Conservation (phyloP, 2,797 vertebrate species). For the Cheirogaleus major region DNA sequence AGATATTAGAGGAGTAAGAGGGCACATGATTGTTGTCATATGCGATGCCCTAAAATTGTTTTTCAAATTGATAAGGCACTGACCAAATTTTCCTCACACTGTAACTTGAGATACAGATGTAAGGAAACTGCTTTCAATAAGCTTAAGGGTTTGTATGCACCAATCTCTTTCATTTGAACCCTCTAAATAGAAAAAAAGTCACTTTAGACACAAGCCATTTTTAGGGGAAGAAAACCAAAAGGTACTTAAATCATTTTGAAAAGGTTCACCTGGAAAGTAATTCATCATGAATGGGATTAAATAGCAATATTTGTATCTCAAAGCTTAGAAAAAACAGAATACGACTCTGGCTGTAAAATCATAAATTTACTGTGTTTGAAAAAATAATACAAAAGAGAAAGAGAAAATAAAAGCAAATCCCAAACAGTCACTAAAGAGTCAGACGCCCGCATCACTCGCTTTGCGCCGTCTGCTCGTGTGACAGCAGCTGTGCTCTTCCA, state of each 20-base stretch:
- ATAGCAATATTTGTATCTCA: constrained; percentile 6
- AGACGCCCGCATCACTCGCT: neutral
- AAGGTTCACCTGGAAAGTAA: constrained; percentile 39
- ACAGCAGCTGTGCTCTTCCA: neutral
- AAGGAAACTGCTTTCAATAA: neutral
- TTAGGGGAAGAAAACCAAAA: constrained; percentile 35
- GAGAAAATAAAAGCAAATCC: neutral
- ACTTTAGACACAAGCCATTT: constrained; percentile 75
- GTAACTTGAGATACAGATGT: neutral
- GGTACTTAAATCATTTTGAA: constrained; percentile 29
- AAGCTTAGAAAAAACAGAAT: constrained; percentile 60
- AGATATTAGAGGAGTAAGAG: neutral
- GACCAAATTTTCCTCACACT: constrained; percentile 57
- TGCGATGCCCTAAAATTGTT: constrained; percentile 67
- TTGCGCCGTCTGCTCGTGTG: neutral
- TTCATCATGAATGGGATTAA: constrained; percentile 36
- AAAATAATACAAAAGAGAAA: neutral
- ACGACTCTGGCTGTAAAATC: neutral
- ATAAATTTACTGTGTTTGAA: neutral
- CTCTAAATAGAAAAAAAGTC: neutral
- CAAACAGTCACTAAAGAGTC: constrained; percentile 41
- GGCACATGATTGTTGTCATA: neutral
- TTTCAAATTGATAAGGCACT: constrained; percentile 83
- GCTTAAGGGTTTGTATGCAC: neutral
- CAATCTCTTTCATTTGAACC: constrained; percentile 36